Evolutionary conservation across 2,797 vertebrate species (phyloP).

Genomic region (Sebastiscus albofasciatus): DNA sequence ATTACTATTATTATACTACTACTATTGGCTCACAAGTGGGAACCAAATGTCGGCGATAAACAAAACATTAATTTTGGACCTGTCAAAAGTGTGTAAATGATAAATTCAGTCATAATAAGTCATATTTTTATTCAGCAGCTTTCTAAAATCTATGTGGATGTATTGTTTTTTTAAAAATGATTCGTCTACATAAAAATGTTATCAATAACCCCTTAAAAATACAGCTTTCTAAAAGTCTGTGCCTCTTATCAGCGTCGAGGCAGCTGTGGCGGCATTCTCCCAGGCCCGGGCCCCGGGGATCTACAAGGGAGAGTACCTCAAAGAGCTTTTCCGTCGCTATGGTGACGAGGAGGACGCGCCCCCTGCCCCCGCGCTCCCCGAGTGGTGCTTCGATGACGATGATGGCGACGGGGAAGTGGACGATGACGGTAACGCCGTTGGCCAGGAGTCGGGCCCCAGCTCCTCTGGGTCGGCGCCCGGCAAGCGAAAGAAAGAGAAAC

Average conservation of each 20-base stretch:
- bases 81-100: no score
- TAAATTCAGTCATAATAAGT: no score
- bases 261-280: slow-evolving; percentile 93
- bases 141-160: no score
- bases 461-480: slow-evolving; percentile 89
- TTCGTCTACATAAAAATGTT: no score
- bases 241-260: slow-evolving; percentile 87
- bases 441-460: slow-evolving; percentile 91
- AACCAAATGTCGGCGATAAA: no score
- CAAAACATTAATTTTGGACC: no score
- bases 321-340: slow-evolving; percentile 96
- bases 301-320: slow-evolving; percentile 98
- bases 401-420: slow-evolving; percentile 85
- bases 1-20: no score
- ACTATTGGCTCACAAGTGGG: no score
- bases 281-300: slow-evolving; percentile 95
- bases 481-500: slow-evolving; percentile 93
- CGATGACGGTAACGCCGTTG: slow-evolving; percentile 86
- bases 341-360: slow-evolving; percentile 94
- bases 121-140: no score
- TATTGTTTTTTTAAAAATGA: no score
- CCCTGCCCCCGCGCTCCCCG: slow-evolving; percentile 89
- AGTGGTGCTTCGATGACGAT: slow-evolving; percentile 97
- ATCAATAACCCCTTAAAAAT: no score
- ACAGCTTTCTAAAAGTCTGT: background rate